Conservation (phyloP, 2,888 invertebrate species). For the Brachypalpus laphriformis region DNA sequence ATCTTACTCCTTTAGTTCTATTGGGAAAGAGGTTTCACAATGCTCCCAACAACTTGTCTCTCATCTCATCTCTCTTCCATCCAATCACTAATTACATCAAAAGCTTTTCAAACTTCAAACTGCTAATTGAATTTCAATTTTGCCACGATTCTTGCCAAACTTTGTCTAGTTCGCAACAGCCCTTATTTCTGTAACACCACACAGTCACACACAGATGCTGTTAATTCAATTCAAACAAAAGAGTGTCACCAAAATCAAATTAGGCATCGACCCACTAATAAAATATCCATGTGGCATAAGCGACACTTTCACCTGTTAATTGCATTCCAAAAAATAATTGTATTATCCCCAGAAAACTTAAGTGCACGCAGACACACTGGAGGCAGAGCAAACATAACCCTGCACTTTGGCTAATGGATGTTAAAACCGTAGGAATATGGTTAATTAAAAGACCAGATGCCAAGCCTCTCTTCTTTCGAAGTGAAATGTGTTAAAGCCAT, state of each 20-base stretch:
- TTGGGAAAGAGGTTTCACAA: no score
- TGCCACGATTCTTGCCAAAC: slow-evolving; percentile 7
- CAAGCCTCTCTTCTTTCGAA: neutral
- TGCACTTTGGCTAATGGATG: slow-evolving; percentile 28
- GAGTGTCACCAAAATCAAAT: slow-evolving; percentile 53
- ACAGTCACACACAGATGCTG: slow-evolving; percentile 35
- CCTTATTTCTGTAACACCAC: neutral
- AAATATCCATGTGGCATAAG: slow-evolving; percentile 35
- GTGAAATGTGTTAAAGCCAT: slow-evolving; percentile 4
- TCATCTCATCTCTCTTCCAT: no score
- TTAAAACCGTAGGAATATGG: neutral
- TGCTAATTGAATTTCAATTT: slow-evolving; percentile 47
- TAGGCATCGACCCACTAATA: slow-evolving; percentile 14
- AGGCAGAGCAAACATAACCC: neutral
- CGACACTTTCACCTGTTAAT: slow-evolving; percentile 31
- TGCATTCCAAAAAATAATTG: slow-evolving; percentile 39
- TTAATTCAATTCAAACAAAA: slow-evolving; percentile 47
- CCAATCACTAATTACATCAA: slow-evolving; percentile 20
- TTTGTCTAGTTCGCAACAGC: neutral
- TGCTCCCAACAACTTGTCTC: no score
- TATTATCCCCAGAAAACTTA: slow-evolving; percentile 5
- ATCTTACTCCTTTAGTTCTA: no score
- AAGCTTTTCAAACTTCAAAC: slow-evolving; percentile 9
- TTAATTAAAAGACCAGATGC: neutral
- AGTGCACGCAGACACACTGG: slow-evolving; percentile 6